Evolutionary conservation across 2,888 invertebrate genomes (phyloP).

Genomic region (Drosophila koepferae): DNA sequence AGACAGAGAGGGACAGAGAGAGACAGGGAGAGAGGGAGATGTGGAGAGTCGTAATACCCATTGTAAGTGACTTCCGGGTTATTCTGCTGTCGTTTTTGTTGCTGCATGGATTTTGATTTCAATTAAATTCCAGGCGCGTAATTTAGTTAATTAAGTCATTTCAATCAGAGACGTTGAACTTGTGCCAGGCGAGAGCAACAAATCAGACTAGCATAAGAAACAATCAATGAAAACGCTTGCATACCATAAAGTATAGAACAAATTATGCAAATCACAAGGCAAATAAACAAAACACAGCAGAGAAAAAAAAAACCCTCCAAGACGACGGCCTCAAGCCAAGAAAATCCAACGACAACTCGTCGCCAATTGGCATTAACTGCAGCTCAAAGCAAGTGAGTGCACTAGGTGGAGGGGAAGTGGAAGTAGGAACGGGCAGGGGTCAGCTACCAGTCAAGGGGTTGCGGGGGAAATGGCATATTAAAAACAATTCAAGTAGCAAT

Average conservation of each 20-base stretch:
- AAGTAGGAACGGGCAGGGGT: background rate
- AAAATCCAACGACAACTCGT: constrained; percentile 56
- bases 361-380: constrained; percentile 81
- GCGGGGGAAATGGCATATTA: constrained; percentile 15
- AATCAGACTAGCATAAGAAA: constrained; percentile 60
- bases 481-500: constrained; percentile 8
- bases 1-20: background rate
- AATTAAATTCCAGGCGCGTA: constrained; percentile 83
- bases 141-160: constrained; percentile 84
- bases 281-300: constrained; percentile 54
- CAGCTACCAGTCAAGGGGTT: background rate
- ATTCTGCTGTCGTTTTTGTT: background rate
- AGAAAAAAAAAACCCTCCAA: constrained; percentile 50
- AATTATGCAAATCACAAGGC: constrained; percentile 80
- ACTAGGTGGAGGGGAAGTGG: background rate
- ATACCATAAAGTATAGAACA: constrained; percentile 81
- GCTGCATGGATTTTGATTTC: constrained; percentile 42
- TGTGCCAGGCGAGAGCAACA: constrained; percentile 28
- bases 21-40: background rate
- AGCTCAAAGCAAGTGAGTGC: constrained; percentile 18
- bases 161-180: constrained; percentile 66
- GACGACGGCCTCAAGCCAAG: constrained; percentile 48
- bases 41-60: background rate
- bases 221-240: constrained; percentile 70
- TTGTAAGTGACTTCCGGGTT: constrained; percentile 41